Evolutionary conservation across 2,797 vertebrate genomes (phyloP).

Genomic region (Clarias pachynema): DNA sequence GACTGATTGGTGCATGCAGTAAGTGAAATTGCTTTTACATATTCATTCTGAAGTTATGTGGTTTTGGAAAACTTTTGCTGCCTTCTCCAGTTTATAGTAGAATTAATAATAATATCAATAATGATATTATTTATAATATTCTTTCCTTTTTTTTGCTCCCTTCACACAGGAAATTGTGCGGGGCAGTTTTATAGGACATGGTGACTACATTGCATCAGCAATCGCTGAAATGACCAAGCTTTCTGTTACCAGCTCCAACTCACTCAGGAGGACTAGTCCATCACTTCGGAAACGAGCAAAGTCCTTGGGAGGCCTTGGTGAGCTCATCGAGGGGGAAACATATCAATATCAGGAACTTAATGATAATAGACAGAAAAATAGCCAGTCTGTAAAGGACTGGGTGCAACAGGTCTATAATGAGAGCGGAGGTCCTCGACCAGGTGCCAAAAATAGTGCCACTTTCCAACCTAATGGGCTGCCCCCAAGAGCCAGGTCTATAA

Average conservation of each 20-base stretch:
- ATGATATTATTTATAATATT: neutral
- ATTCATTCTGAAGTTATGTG: neutral
- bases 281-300: conserved; percentile 82
- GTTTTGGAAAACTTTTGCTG: neutral
- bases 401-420: conserved; percentile 72
- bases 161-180: conserved; percentile 82
- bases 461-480: conserved; percentile 73
- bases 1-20: neutral
- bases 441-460: conserved; percentile 57
- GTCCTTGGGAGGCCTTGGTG: conserved; percentile 85
- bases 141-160: neutral
- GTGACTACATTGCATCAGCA: conserved; percentile 86
- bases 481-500: conserved; percentile 77
- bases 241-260: conserved; percentile 89
- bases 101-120: neutral
- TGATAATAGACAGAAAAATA: conserved; percentile 57
- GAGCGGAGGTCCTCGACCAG: conserved; percentile 75
- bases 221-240: conserved; percentile 86
- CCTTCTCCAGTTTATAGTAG: neutral
- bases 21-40: neutral
- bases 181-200: conserved; percentile 83
- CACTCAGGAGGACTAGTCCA: conserved; percentile 81
- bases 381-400: conserved; percentile 68
- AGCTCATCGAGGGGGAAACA: conserved; percentile 73
- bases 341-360: conserved; percentile 80